Evolutionary conservation across 1,140 invertebrate species (phyloP).

Genomic region (Scaptomyza montana): DNA sequence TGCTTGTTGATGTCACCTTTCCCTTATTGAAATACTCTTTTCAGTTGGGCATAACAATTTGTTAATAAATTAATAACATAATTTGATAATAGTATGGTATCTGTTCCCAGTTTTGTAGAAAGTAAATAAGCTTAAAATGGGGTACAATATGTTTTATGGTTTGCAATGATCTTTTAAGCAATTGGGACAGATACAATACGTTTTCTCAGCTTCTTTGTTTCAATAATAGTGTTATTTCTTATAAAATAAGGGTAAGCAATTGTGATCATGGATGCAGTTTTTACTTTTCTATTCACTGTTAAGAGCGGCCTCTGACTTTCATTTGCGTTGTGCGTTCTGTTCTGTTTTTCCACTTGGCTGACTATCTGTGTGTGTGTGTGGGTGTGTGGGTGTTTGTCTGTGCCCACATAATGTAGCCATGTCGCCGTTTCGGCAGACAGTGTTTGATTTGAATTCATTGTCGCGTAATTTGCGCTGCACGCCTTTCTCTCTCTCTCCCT

Average conservation of each 20-base stretch:
- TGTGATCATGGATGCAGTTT: not conserved
- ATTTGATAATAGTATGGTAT: too few relatives aligned
- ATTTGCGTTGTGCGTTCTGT: constrained; percentile 24
- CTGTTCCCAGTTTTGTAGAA: too few relatives aligned
- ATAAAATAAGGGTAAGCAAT: constrained; percentile 1
- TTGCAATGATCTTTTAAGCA: too few relatives aligned
- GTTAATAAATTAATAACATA: not conserved
- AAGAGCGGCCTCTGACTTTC: constrained; percentile 30
- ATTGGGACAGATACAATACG: too few relatives aligned
- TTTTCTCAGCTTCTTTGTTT: too few relatives aligned
- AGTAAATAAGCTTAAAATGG: too few relatives aligned
- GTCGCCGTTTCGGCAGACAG: constrained; percentile 60
- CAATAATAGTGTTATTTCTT: too few relatives aligned
- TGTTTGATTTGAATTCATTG: constrained; percentile 81
- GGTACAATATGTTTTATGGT: too few relatives aligned
- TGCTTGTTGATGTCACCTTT: constrained; percentile 54
- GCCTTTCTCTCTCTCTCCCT: constrained; percentile 22
- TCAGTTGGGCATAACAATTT: not conserved
- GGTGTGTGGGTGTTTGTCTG: constrained; percentile 39
- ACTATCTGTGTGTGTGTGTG: constrained; percentile 29
- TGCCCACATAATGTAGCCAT: constrained; percentile 76
- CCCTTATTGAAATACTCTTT: constrained; percentile 32
- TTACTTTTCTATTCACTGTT: not conserved
- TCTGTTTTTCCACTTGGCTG: constrained; percentile 26
- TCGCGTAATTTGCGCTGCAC: constrained; percentile 66